These are phyloP conservation scores for Spilarctia lutea DNA, from an alignment of 2,888 invertebrate genomes.

Conservation along the genomic window DNA sequence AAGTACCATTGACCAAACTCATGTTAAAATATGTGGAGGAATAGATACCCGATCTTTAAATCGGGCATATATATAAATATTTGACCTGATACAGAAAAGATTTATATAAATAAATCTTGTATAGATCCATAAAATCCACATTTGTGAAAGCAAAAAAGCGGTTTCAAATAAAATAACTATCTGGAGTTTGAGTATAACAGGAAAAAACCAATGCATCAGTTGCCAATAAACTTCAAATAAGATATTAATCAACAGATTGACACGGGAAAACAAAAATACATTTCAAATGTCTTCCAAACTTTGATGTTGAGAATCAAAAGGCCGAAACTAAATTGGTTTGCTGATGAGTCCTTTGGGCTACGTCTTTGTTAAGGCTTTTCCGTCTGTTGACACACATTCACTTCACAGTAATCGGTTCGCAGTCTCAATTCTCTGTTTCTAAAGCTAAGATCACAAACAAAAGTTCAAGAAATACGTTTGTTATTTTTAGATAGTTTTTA, in stretches of 20 bases:
- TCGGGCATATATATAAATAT: not conserved
- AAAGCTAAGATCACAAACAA: constrained; percentile 39
- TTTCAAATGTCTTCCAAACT: constrained; percentile 26
- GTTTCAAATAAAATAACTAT: not conserved
- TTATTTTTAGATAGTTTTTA: not conserved
- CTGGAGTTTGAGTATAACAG: not conserved
- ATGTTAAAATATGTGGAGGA: too few species aligned
- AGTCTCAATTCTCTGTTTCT: constrained; percentile 45
- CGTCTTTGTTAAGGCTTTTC: constrained; percentile 53
- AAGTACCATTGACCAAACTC: too few species aligned
- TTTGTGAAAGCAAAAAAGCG: not conserved
- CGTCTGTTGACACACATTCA: constrained; percentile 60
- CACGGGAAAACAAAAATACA: constrained; percentile 25
- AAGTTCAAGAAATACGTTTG: not conserved
- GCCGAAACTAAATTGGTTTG: constrained; percentile 49
- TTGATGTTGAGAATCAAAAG: constrained; percentile 47
- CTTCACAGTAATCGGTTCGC: constrained; percentile 55
- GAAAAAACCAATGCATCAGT: not conserved
- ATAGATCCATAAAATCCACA: not conserved
- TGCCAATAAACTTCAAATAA: constrained; percentile 3
- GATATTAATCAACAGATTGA: constrained; percentile 1
- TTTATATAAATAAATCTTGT: not conserved
- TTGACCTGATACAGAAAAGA: not conserved
- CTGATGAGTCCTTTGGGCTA: constrained; percentile 47
- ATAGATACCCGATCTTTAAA: too few species aligned